Percentiles rank a stretch among this genome's conserved stretches.
Evolutionary conservation across 2,888 invertebrate species (phyloP).

Genomic region (Synergus japonicus): DNA sequence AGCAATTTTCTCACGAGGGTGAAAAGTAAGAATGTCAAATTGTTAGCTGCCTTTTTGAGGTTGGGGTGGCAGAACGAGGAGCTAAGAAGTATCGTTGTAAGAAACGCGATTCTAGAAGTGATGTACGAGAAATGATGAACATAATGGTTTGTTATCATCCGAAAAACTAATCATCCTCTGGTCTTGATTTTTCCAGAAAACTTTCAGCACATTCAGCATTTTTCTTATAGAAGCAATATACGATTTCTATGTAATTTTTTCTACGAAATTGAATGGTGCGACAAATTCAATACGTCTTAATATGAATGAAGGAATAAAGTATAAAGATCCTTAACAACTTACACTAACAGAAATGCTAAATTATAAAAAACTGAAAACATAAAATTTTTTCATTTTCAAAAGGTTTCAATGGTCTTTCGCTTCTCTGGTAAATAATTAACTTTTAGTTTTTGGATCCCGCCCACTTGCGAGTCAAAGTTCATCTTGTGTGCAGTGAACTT

Average conservation of each 20-base stretch:
- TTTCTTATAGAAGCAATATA: neutral
- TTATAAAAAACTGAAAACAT: neutral
- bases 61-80: conserved; percentile 48
- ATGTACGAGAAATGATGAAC: conserved; percentile 14
- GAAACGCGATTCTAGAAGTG: neutral
- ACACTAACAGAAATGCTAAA: neutral
- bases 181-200: neutral
- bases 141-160: conserved; percentile 13
- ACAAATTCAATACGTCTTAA: no score
- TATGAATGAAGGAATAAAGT: no score
- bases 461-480: conserved; percentile 18
- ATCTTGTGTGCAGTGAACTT: conserved; percentile 32
- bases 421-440: conserved; percentile 24
- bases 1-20: conserved; percentile 59
- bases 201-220: neutral
- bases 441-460: conserved; percentile 18
- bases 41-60: conserved; percentile 57
- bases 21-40: conserved; percentile 62
- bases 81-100: neutral
- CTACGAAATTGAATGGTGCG: no score
- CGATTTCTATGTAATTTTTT: neutral
- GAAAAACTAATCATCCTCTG: neutral
- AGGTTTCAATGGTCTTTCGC: neutral
- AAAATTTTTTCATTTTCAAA: neutral
- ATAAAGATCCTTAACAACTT: no score